A percentile compares a stretch with the other conserved stretches of the same genome.
Conservation (phyloP, 2,888 invertebrate genomes). For the Sinelater perroti region DNA sequence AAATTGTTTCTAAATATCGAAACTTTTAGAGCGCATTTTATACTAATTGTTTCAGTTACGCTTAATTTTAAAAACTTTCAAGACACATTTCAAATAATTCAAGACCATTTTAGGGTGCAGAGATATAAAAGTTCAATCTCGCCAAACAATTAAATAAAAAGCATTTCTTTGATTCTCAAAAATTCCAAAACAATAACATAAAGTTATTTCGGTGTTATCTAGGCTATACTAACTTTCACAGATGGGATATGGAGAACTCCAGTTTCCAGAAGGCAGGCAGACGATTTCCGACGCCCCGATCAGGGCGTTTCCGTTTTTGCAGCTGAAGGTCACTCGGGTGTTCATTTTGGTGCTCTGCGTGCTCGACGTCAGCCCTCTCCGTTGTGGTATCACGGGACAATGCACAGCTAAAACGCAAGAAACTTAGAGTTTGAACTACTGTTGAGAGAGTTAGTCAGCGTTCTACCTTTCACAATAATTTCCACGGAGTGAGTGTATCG, state of each 20-base stretch:
- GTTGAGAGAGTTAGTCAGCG: background rate
- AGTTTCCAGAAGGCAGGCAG: constrained; percentile 86
- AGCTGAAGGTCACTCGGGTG: constrained; percentile 76
- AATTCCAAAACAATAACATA: no score
- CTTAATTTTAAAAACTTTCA: no score
- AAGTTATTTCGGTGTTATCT: no score
- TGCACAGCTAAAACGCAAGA: constrained; percentile 68
- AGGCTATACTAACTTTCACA: constrained; percentile 79
- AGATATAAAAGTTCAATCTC: no score
- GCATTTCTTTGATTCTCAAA: no score
- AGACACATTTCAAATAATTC: no score
- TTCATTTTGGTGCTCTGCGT: constrained; percentile 78
- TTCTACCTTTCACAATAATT: constrained; percentile 77
- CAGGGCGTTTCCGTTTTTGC: constrained; percentile 81
- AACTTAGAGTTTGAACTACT: constrained; percentile 7
- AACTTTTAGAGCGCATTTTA: no score
- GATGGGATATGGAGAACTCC: constrained; percentile 83
- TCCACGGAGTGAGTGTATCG: constrained; percentile 82
- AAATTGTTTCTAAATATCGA: no score
- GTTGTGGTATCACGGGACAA: constrained; percentile 77
- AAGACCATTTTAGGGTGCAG: no score
- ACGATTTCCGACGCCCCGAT: constrained; percentile 77
- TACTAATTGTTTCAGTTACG: no score
- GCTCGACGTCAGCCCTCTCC: constrained; percentile 77
- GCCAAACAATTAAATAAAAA: no score